Evolutionary conservation across 1,140 invertebrate genomes (phyloP).

Genomic region (Hypothenemus hampei): DNA sequence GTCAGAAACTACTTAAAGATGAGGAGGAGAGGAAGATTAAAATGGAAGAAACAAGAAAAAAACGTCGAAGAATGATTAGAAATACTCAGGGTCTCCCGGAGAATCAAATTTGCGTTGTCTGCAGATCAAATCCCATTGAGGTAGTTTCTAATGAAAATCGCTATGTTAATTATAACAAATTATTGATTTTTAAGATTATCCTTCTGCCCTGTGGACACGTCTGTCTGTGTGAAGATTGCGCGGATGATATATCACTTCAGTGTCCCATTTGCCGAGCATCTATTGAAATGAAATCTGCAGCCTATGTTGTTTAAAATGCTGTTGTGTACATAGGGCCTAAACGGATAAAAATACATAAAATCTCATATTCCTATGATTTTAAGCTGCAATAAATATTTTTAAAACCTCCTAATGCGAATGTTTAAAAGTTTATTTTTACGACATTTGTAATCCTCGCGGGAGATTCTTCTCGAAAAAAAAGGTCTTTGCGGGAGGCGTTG

Average conservation of each 20-base stretch:
- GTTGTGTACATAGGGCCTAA: no score
- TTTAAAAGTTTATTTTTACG: no score
- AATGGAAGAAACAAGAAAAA: constrained; percentile 57
- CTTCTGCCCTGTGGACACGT: constrained; percentile 78
- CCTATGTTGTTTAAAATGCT: constrained; percentile 65
- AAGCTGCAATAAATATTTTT: no score
- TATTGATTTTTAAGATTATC: constrained; percentile 56
- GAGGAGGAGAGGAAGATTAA: constrained; percentile 55
- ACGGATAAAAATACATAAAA: no score
- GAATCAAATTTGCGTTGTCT: constrained; percentile 71
- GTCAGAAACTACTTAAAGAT: constrained; percentile 51
- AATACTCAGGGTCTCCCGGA: constrained; percentile 56
- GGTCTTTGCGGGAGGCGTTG: not conserved
- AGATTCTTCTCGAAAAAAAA: no score
- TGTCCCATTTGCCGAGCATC: constrained; percentile 69
- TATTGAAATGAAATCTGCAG: constrained; percentile 61
- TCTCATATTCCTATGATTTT: no score
- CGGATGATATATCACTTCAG: constrained; percentile 56
- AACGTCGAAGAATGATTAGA: constrained; percentile 57
- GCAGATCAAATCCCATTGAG: constrained; percentile 68
- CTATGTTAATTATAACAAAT: no score
- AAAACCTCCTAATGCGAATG: no score
- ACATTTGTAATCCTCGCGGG: no score
- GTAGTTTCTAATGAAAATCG: no score
- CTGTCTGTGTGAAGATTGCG: constrained; percentile 77